These are phyloP conservation scores for Dasysyrphus tricinctus DNA, from an alignment of 2,888 invertebrate genomes.

Conservation along the genomic window DNA sequence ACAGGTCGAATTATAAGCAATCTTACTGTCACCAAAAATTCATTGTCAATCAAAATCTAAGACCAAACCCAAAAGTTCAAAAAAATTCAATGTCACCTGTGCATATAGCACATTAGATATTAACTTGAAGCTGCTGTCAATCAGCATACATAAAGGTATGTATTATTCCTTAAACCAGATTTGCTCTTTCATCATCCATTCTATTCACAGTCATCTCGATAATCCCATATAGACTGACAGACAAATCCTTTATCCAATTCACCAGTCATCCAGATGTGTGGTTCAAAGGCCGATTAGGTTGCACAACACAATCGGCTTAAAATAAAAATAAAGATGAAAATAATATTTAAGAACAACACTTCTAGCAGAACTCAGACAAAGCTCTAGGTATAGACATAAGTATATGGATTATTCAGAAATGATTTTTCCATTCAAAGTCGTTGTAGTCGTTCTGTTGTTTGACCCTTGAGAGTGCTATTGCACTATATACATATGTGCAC, in stretches of 20 bases:
- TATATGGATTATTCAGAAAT: background rate
- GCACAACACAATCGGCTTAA: conserved; percentile 33
- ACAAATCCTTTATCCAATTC: conserved; percentile 34
- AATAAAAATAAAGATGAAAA: conserved; percentile 60
- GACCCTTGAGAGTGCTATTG: conserved; percentile 49
- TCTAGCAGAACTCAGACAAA: background rate
- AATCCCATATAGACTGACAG: conserved; percentile 17
- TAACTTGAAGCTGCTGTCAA: conserved; percentile 10
- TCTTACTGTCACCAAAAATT: background rate
- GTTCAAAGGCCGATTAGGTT: conserved; percentile 57
- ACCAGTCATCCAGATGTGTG: conserved; percentile 34
- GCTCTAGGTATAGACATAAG: background rate
- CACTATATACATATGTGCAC: conserved; percentile 1
- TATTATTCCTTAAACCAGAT: conserved; percentile 34
- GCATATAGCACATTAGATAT: background rate
- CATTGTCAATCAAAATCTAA: background rate
- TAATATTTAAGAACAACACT: conserved; percentile 32
- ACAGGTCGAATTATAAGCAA: background rate
- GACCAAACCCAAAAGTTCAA: background rate
- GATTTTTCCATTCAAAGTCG: conserved; percentile 26
- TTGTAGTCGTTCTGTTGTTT: conserved; percentile 25
- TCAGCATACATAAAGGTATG: background rate
- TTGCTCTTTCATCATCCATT: conserved; percentile 27
- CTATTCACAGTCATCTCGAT: conserved; percentile 29
- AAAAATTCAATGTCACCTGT: conserved; percentile 27